These are phyloP conservation scores for Phenganax stokvisi DNA, from an alignment of 92 coral and sea anemone genomes.

Conservation along the genomic window DNA sequence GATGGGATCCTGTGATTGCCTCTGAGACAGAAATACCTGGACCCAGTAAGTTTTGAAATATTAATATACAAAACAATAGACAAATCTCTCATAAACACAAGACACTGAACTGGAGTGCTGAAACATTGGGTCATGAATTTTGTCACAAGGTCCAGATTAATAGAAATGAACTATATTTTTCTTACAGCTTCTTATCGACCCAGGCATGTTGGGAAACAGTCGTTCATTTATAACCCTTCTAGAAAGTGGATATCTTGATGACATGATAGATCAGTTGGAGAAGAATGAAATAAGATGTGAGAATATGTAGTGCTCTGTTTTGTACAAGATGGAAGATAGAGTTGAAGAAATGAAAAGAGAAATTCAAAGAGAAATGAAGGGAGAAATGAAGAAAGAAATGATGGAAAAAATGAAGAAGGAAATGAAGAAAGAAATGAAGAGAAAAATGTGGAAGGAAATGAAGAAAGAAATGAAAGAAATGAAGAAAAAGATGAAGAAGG, in stretches of 20 bases:
- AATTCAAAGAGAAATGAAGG: neutral
- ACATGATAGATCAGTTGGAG: neutral
- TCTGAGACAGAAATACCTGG: slow-evolving; percentile 75
- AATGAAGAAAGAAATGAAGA: neutral
- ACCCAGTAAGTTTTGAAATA: slow-evolving; percentile 58
- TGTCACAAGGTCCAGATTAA: too few relatives aligned
- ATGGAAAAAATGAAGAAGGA: neutral
- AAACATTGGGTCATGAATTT: neutral
- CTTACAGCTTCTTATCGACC: slow-evolving; percentile 98
- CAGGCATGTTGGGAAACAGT: slow-evolving; percentile 72
- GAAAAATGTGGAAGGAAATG: neutral
- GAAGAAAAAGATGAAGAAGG: neutral
- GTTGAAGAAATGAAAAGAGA: neutral
- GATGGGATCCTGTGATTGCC: slow-evolving; percentile 57
- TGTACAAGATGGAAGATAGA: neutral
- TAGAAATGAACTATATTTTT: neutral
- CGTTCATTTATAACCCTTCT: slow-evolving; percentile 81
- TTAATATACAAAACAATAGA: neutral
- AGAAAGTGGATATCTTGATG: slow-evolving; percentile 68
- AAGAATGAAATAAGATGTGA: neutral
- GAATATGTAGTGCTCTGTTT: neutral
- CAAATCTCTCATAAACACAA: too few relatives aligned
- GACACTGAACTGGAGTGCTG: too few relatives aligned
- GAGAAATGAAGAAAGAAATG: too few relatives aligned
- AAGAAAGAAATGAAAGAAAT: too few relatives aligned